Conservation (phyloP, 53 echinoderm and acorn worm genomes). For the Crossaster papposus region DNA sequence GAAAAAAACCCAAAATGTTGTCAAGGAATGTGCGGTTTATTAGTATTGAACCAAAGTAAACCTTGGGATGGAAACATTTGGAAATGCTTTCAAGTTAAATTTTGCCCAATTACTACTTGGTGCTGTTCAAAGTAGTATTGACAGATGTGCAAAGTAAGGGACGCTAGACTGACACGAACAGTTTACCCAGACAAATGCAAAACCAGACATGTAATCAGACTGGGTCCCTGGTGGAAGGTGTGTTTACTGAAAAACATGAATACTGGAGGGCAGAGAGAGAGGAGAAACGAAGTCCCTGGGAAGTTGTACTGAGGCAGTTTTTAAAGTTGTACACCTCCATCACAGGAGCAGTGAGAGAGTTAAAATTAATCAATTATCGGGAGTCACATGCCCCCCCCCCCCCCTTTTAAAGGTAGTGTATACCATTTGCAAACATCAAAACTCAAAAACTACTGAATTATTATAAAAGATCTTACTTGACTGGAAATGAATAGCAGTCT, state of each 20-base stretch:
- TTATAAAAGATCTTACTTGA: too few relatives aligned
- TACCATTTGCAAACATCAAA: too few relatives aligned
- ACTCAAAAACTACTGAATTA: too few relatives aligned
- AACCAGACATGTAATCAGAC: conserved; percentile 31
- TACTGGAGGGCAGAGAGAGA: not conserved
- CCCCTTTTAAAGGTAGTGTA: too few relatives aligned
- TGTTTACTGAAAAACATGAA: conserved; percentile 7
- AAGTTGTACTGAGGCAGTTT: not conserved
- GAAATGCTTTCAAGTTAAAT: not conserved
- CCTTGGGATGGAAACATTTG: not conserved
- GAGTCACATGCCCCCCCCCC: too few relatives aligned
- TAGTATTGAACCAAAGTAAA: too few relatives aligned
- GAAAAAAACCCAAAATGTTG: too few relatives aligned
- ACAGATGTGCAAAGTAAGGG: conserved; percentile 14
- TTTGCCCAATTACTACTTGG: conserved; percentile 9
- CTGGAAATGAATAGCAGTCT: too few relatives aligned
- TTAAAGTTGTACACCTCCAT: not conserved
- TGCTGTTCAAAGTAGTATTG: conserved; percentile 21
- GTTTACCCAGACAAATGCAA: conserved; percentile 43
- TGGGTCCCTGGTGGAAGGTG: not conserved
- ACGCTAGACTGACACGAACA: conserved; percentile 35
- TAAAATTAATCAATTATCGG: too few relatives aligned
- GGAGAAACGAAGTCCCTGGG: not conserved
- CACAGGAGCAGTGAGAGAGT: not conserved
- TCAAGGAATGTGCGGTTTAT: not conserved